Evolutionary conservation across 2,113 vertebrate genomes (phyloP).

Genomic region (Actenoides hombroni): DNA sequence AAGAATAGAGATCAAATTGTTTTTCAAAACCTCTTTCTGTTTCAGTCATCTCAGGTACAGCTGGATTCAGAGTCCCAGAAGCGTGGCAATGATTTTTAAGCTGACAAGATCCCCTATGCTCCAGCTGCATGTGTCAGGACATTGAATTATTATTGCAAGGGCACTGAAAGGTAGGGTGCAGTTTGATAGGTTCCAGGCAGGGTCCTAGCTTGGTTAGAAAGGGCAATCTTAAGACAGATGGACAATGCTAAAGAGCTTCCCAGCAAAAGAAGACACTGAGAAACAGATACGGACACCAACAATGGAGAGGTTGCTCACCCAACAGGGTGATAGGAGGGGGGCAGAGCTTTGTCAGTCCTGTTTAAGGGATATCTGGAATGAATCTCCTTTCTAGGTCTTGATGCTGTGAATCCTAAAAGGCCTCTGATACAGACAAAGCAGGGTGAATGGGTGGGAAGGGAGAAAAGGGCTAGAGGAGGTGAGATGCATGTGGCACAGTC

Average conservation of each 20-base stretch:
- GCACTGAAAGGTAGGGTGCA: neutral
- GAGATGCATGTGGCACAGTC: neutral
- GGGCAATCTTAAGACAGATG: neutral
- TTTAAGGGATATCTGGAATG: accelerated
- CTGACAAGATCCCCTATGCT: neutral
- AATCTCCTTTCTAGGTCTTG: neutral
- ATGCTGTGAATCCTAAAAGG: neutral
- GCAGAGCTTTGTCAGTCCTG: neutral
- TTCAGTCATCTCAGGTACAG: slow-evolving; percentile 25
- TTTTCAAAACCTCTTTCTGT: slow-evolving; percentile 26
- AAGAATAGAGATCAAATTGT: neutral
- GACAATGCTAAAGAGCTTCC: neutral
- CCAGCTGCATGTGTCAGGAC: neutral
- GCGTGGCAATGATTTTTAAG: slow-evolving; percentile 1
- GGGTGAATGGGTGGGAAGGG: neutral
- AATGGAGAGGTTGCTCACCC: neutral
- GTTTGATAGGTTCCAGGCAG: neutral
- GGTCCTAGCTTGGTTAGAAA: neutral
- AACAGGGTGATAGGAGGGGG: neutral
- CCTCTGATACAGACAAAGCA: neutral
- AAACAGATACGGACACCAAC: neutral
- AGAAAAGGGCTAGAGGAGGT: neutral
- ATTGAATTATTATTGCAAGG: slow-evolving; percentile 11
- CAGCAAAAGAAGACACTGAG: neutral
- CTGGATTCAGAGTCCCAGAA: slow-evolving; percentile 18